Conservation (phyloP, 2,113 vertebrate species). For the Lathamus discolor region DNA sequence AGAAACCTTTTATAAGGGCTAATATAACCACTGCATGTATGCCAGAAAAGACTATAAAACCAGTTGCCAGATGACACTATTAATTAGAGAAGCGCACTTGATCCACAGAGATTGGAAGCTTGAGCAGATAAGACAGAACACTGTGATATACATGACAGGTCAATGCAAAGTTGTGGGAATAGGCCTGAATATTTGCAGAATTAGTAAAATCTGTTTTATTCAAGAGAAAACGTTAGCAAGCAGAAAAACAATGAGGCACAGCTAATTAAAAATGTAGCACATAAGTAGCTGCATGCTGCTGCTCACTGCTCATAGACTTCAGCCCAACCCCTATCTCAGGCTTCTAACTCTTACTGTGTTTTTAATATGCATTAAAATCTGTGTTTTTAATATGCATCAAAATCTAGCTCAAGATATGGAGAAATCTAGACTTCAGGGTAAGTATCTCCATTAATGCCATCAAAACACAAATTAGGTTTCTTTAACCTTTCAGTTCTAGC, state of each 20-base stretch:
- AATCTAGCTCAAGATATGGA: not conserved
- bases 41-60: not conserved
- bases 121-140: not conserved
- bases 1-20: not conserved
- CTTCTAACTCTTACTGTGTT: not conserved
- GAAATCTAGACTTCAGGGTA: not conserved
- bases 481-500: not conserved
- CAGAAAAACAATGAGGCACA: not conserved
- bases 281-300: not conserved
- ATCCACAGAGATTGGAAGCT: not conserved
- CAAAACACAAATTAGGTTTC: not conserved
- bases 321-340: not conserved
- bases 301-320: not conserved
- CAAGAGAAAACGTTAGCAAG: not conserved
- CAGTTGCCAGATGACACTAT: not conserved
- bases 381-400: not conserved
- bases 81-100: not conserved
- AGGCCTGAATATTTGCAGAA: not conserved
- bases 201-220: not conserved
- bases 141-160: not conserved
- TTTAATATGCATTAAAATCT: not conserved
- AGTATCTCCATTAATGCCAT: not conserved
- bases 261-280: not conserved
- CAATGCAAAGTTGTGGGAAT: not conserved
- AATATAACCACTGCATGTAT: not conserved